These are phyloP conservation scores for Apotomis turbidana DNA, from an alignment of 2,888 invertebrate genomes.

Conservation along the genomic window DNA sequence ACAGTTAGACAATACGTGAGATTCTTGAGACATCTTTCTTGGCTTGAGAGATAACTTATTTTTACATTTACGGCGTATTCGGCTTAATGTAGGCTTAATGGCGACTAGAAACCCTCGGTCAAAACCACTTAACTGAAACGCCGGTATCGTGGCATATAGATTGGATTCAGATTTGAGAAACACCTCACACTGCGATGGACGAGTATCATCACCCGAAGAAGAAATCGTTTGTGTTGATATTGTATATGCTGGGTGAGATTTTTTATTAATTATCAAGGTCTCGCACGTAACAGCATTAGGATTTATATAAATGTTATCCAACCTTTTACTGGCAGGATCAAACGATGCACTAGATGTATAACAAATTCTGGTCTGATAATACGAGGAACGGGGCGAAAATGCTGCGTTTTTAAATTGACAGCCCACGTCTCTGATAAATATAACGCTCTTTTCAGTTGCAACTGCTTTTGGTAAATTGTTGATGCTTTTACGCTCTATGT, in stretches of 20 bases:
- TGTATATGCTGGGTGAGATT: conserved; percentile 52
- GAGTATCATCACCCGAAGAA: conserved; percentile 57
- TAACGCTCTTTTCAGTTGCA: conserved; percentile 55
- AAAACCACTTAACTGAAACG: too few species aligned
- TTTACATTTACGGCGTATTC: conserved; percentile 60
- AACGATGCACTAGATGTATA: conserved; percentile 60
- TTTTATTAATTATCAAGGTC: conserved; percentile 64
- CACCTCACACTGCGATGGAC: conserved; percentile 55
- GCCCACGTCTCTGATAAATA: conserved; percentile 75
- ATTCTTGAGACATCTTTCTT: conserved; percentile 53
- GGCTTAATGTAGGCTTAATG: conserved; percentile 53
- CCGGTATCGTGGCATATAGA: conserved; percentile 14
- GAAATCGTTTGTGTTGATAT: conserved; percentile 56
- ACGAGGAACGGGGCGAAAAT: conserved; percentile 52
- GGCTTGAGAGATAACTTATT: conserved; percentile 61
- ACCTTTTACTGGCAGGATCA: conserved; percentile 55
- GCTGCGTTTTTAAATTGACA: conserved; percentile 69
- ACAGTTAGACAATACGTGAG: conserved; percentile 38
- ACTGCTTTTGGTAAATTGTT: conserved; percentile 44
- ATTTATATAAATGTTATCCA: conserved; percentile 56
- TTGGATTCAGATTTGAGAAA: conserved; percentile 54
- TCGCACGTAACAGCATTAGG: conserved; percentile 64
- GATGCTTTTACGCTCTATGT: conserved; percentile 49
- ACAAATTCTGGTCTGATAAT: conserved; percentile 49
- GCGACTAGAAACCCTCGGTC: conserved; percentile 9